Evolutionary conservation across 1,140 invertebrate species (phyloP), one percentile per base, ranked within the genome.

Genomic region (Drosophila sechellia): DNA sequence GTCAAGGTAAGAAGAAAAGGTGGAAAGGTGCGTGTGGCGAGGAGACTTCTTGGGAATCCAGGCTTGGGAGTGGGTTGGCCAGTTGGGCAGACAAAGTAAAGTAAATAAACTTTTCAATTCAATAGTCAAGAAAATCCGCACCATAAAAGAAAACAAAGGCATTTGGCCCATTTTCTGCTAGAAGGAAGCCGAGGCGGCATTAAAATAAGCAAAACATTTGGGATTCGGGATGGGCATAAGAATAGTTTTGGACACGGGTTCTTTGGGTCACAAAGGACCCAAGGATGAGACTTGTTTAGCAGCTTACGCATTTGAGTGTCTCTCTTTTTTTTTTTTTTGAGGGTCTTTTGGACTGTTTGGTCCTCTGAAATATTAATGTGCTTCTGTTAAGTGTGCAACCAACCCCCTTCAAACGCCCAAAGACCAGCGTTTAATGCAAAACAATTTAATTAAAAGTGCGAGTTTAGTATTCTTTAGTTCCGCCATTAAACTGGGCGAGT

Each of bases 101-200:
- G 79, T 81, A 81, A 81, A 81, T 81, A 81, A 78, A 81, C 66
- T 81, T 81, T 81, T 81, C 79, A 81, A 81, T 81, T 81, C 79
- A 81, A 81, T 81, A 81, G 79, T 81, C 79, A 81, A 81, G 78
- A 81, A 81, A 81, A 81, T 81, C 79, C 71, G 20, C 73, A 59
- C 60, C 73, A 77, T 81, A 81, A 78, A 78, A 58, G 75, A 64
- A 78, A 78, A 77, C 74, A 77, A 77, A 77, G 56, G 73, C 72
- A 76, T 77, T 66, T 40, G 42, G 34, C 20, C 52, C 64, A 49
- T 66, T 66, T 66, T 63, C 37, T 40, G 37, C 59, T 37, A 22
- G 31, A 52, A 17, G 25, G 4, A 8, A 25, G 39, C 17, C 10
- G 17, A 42, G 37, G 43, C 5, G 53, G 66, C 69, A 72, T 73